phyloP scores from a whole-genome alignment of 2,888 invertebrate genomes.

The Trilocha varians region DNA sequence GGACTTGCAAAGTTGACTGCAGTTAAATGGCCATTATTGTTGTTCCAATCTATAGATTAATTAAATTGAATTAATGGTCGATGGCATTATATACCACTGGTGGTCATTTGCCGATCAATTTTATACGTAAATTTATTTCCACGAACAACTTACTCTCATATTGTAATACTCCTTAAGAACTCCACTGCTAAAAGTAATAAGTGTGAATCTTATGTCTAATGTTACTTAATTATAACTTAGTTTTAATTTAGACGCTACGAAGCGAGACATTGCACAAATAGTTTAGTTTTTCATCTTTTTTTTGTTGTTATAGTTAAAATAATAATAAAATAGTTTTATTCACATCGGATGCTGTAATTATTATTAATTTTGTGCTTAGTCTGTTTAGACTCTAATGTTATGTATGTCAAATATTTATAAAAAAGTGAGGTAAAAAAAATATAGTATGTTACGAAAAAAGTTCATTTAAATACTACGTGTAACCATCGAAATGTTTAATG shows the following conservation, averaged over 20 bases:
- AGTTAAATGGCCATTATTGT: too few species aligned
- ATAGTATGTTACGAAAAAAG: conserved; percentile 8
- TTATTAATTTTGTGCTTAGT: conserved; percentile 20
- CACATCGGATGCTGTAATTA: conserved; percentile 16
- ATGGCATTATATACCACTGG: too few species aligned
- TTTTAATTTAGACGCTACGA: conserved; percentile 21
- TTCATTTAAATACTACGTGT: conserved; percentile 16
- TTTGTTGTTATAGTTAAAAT: conserved; percentile 28
- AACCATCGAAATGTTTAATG: conserved; percentile 24
- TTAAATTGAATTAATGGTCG: too few species aligned
- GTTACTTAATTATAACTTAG: conserved; percentile 23
- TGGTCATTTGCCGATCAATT: too few species aligned
- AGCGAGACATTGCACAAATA: conserved; percentile 36
- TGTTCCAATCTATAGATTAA: too few species aligned
- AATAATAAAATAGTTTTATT: conserved; percentile 42
- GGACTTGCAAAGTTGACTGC: too few species aligned
- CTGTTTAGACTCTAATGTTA: conserved; percentile 18
- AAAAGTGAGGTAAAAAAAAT: conserved; percentile 14
- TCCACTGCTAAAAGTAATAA: conserved; percentile 2
- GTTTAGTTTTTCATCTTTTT: conserved; percentile 14
- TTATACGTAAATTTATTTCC: neutral
- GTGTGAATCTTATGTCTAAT: conserved; percentile 21
- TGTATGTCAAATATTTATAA: conserved; percentile 25
- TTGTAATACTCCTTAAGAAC: neutral
- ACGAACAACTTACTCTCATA: neutral